Percentiles rank a stretch among this genome's conserved stretches.
phyloP scores from a whole-genome alignment of 2,113 vertebrate genomes.

The Nematolebias whitei region DNA sequence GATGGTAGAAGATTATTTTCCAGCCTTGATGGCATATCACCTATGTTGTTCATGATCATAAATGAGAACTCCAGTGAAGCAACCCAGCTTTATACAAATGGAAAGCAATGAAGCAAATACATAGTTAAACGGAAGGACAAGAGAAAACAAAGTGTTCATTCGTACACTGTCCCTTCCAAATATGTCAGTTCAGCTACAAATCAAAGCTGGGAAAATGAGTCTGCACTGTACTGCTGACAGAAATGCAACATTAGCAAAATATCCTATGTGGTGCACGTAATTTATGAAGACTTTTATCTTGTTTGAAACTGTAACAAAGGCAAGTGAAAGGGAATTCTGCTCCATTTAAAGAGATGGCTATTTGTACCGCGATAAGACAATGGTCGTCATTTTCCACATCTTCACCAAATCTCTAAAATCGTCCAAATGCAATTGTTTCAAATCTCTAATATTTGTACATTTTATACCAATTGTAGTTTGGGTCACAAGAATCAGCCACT shows the following conservation, averaged over 20 bases:
- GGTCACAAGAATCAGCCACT: no score
- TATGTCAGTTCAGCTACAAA: not conserved
- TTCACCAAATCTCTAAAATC: no score
- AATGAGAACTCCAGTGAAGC: conserved; percentile 13
- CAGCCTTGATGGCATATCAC: not conserved
- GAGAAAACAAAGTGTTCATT: not conserved
- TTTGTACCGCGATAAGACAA: not conserved
- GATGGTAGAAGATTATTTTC: conserved; percentile 4
- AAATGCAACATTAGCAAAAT: not conserved
- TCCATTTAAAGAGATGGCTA: not conserved
- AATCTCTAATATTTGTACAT: no score
- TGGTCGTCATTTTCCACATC: not conserved
- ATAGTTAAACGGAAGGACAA: conserved; percentile 2
- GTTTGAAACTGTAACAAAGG: no score
- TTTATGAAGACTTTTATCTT: no score
- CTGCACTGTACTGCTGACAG: not conserved
- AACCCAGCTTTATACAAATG: not conserved
- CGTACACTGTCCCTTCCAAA: not conserved
- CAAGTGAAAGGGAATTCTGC: no score
- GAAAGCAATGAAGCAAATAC: conserved; percentile 13
- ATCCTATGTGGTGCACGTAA: no score
- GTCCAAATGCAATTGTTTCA: no score
- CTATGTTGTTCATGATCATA: conserved; percentile 7
- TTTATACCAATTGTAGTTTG: no score
- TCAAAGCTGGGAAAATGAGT: not conserved